Percentiles rank a stretch among this genome's conserved stretches.
phyloP scores from a whole-genome alignment of 1,140 invertebrate genomes.

The Caerostris extrusa region DNA sequence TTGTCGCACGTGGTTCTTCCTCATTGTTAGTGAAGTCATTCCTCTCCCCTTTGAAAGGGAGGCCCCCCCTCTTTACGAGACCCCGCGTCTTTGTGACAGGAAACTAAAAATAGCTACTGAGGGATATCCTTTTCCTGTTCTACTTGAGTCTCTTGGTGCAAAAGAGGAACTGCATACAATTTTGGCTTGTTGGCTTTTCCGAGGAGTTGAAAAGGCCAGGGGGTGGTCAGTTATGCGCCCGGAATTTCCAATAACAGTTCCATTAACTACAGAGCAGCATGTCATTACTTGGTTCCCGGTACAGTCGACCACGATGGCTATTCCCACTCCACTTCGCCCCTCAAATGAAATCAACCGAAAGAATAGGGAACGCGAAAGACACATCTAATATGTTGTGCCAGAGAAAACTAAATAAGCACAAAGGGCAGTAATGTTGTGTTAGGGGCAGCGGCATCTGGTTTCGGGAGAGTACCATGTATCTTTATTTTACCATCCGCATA shows the following conservation, averaged over 20 bases:
- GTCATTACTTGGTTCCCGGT: conserved; percentile 21
- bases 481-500: background rate
- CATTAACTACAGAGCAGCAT: conserved; percentile 22
- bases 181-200: conserved; percentile 9
- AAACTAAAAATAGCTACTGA: conserved; percentile 3
- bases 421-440: background rate
- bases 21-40: background rate
- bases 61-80: background rate
- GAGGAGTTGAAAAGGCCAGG: conserved; percentile 4
- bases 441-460: background rate
- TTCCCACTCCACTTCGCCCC: background rate
- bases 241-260: conserved; percentile 39
- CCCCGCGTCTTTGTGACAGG: background rate
- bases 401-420: background rate
- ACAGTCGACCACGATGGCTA: background rate
- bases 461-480: background rate
- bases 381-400: background rate
- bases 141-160: background rate
- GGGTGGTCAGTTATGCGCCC: background rate
- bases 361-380: background rate
- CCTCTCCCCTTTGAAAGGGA: background rate
- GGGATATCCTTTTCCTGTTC: background rate
- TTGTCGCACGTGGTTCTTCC: background rate
- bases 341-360: background rate
- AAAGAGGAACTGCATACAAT: conserved; percentile 20